Conservation (phyloP, 2,113 vertebrate species). For the Oxyura jamaicensis region DNA sequence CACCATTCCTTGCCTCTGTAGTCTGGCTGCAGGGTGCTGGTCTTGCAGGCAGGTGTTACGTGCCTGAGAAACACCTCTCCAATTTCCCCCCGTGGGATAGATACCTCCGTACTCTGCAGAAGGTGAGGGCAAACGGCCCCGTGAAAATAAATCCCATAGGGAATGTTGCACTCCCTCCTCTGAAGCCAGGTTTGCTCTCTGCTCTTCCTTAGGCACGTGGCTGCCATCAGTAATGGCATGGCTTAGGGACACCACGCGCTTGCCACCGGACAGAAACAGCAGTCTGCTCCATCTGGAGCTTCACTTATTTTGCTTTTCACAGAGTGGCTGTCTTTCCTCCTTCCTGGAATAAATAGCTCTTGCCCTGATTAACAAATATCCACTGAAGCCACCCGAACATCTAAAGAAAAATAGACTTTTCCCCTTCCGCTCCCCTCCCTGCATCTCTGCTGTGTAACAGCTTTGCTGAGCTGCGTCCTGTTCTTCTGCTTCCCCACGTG, state of each 20-base stretch:
- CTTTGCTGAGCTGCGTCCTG: neutral
- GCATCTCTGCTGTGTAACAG: neutral
- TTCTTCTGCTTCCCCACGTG: neutral
- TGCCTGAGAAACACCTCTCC: neutral
- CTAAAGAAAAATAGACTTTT: neutral
- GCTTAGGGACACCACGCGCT: rapidly evolving
- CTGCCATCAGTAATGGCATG: neutral
- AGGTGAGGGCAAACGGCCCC: neutral
- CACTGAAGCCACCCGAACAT: neutral
- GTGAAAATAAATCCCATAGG: neutral
- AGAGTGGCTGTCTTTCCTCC: neutral
- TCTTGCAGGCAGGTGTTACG: neutral
- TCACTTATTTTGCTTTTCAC: neutral
- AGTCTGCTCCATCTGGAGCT: neutral
- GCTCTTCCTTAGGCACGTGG: neutral
- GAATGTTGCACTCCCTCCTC: neutral
- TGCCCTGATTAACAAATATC: neutral
- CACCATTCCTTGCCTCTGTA: neutral
- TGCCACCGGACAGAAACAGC: neutral
- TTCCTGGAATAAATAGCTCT: neutral
- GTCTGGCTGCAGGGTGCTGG: neutral
- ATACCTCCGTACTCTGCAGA: neutral
- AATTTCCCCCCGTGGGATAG: neutral
- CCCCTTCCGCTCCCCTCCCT: neutral
- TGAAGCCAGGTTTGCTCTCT: neutral